These are phyloP conservation scores for Plebejus argus DNA, from an alignment of 2,888 invertebrate genomes.

Conservation along the genomic window DNA sequence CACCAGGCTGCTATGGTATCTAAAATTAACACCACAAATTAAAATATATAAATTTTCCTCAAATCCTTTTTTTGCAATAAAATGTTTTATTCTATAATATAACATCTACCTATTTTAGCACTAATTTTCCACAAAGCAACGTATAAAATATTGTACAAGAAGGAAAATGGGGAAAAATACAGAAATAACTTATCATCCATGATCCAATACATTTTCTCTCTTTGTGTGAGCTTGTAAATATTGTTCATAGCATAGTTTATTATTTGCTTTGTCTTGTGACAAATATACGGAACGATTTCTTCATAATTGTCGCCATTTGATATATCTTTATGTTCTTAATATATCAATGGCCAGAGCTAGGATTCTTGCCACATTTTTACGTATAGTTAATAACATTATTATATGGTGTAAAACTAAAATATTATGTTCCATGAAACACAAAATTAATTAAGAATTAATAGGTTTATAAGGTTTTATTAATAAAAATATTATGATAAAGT, in stretches of 20 bases:
- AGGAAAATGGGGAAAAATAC: slow-evolving; percentile 23
- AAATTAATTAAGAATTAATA: too few relatives aligned
- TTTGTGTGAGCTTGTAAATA: slow-evolving; percentile 32
- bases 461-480: too few relatives aligned
- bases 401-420: too few relatives aligned
- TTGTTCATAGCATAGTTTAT: slow-evolving; percentile 28
- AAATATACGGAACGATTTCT: slow-evolving; percentile 22
- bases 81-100: neutral
- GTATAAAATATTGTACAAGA: neutral
- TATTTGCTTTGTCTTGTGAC: slow-evolving; percentile 31
- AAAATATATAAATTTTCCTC: too few relatives aligned
- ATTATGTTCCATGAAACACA: too few relatives aligned
- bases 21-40: too few relatives aligned
- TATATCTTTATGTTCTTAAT: slow-evolving; percentile 4
- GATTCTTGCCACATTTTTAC: neutral
- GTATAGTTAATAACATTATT: too few relatives aligned
- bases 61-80: too few relatives aligned
- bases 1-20: too few relatives aligned
- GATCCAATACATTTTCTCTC: slow-evolving; percentile 29
- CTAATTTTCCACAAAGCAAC: neutral
- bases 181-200: slow-evolving; percentile 31
- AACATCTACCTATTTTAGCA: neutral
- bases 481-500: too few relatives aligned
- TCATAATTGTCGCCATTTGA: slow-evolving; percentile 29
- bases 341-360: neutral